Conservation (phyloP, 1,140 invertebrate species). For the Bombus waltoni region DNA sequence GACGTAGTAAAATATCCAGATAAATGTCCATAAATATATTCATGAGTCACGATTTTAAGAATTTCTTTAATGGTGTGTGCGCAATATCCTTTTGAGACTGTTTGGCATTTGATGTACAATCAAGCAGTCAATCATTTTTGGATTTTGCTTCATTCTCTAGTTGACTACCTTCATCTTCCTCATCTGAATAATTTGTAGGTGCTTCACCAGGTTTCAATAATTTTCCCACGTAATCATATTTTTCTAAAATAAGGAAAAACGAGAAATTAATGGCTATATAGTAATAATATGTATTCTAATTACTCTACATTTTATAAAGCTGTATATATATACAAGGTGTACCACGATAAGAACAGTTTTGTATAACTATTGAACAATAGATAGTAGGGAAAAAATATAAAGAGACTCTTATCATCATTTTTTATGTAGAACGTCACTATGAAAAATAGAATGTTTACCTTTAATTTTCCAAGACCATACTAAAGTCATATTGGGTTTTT, state of each 20-base stretch:
- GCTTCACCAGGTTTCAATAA: slow-evolving; percentile 95
- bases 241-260: slow-evolving; percentile 87
- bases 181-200: slow-evolving; percentile 95
- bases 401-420: no score
- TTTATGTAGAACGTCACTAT: no score
- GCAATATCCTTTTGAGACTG: slow-evolving; percentile 68
- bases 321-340: neutral
- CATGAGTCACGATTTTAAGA: slow-evolving; percentile 66
- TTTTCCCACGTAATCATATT: slow-evolving; percentile 96
- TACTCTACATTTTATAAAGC: neutral
- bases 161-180: slow-evolving; percentile 88
- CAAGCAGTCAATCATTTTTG: slow-evolving; percentile 79
- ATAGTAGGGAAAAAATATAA: no score
- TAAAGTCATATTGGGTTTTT: no score
- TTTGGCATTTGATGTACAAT: slow-evolving; percentile 56
- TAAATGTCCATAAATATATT: slow-evolving; percentile 67
- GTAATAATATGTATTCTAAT: neutral
- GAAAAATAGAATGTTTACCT: no score
- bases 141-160: slow-evolving; percentile 76
- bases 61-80: slow-evolving; percentile 72
- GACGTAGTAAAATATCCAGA: slow-evolving; percentile 67
- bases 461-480: no score
- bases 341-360: no score
- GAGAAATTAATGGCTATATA: neutral
- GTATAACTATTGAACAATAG: no score